phyloP scores from a whole-genome alignment of 2,888 invertebrate species.

The Pyrochroa serraticornis region DNA sequence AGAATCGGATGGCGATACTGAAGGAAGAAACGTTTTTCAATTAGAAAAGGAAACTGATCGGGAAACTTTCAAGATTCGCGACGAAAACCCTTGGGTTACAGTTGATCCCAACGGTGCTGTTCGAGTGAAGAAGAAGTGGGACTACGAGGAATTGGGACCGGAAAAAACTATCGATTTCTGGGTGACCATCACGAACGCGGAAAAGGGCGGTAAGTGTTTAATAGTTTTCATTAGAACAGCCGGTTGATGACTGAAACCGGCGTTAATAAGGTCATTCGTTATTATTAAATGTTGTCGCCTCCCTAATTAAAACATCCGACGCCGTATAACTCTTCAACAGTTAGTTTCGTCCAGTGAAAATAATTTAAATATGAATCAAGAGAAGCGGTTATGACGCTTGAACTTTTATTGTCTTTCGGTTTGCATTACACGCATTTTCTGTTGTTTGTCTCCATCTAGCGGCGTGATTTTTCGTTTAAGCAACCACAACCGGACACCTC shows the following conservation, averaged over 20 bases:
- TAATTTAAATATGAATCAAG: slow-evolving; percentile 20
- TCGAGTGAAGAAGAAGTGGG: slow-evolving; percentile 95
- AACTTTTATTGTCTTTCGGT: slow-evolving; percentile 22
- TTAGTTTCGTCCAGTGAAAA: slow-evolving; percentile 14
- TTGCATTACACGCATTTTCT: background rate
- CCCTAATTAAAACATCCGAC: slow-evolving; percentile 35
- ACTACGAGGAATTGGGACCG: slow-evolving; percentile 91
- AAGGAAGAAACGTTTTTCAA: slow-evolving; percentile 86
- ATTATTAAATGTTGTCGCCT: slow-evolving; percentile 21
- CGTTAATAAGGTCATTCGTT: no score
- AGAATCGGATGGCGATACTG: slow-evolving; percentile 87
- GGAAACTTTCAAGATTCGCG: slow-evolving; percentile 91
- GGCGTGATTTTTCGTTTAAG: no score
- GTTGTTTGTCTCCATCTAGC: no score
- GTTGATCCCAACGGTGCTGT: slow-evolving; percentile 91
- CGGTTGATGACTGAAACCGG: no score
- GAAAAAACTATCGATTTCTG: slow-evolving; percentile 96
- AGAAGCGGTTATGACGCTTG: background rate
- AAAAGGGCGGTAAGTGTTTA: slow-evolving; percentile 79
- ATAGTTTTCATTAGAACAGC: background rate
- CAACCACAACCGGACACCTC: no score
- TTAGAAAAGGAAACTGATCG: slow-evolving; percentile 90
- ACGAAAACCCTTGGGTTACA: slow-evolving; percentile 93
- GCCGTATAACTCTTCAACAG: no score
- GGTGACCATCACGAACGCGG: slow-evolving; percentile 91